Evolutionary conservation across 2,113 vertebrate genomes (phyloP), one percentile per base, ranked within the genome.

Genomic region (Corynorhinus townsendii): DNA sequence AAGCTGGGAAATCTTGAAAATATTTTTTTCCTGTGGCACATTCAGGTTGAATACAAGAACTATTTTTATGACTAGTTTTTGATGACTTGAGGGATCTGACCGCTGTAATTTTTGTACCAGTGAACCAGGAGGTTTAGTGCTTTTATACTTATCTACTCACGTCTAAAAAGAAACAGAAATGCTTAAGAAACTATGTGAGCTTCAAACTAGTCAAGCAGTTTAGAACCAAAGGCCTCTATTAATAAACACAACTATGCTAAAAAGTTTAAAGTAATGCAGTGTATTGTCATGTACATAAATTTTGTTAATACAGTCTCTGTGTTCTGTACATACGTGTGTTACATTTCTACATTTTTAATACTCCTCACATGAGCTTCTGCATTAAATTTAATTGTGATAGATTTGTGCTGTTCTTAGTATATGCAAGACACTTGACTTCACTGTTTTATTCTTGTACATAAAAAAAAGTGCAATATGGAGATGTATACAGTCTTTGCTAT

Each of bases 401-500:
- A 98, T 98, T 97, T 95, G 95, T 97, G 95, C 96, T 98, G 96
- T 98, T 97, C 97, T 96, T 98, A 95, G 92, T 97, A 96, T 93
- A 98, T 96, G 96, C 97, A 96, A 69, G 97, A 96, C 98, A 97
- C 97, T 98, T 98, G 93, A 98, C 97, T 96, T 97, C 93, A 90
- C 96, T 97, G 97, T 97, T 98, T 98, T 98, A 99, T 98, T 98
- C 98, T 97, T 99, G 99, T 99, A 99, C 98, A 99, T 99, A 98
- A 98, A 98, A 98, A 98, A 98, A 98, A 99, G 98, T 99, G 99
- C 99, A 99, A 99, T 99, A 99, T 99, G 98, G 98, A 99, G 99
- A 98, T 98, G 98, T 99, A 98, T 98, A 99, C 98, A 99, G 97
- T 99, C 98, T 99, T 98, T 99, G 98, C 98, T 99, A 98, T 98